Percentiles rank a stretch among this genome's conserved stretches.
Conservation (phyloP, 2,797 vertebrate genomes). For the Chaenodraco wilsoni region DNA sequence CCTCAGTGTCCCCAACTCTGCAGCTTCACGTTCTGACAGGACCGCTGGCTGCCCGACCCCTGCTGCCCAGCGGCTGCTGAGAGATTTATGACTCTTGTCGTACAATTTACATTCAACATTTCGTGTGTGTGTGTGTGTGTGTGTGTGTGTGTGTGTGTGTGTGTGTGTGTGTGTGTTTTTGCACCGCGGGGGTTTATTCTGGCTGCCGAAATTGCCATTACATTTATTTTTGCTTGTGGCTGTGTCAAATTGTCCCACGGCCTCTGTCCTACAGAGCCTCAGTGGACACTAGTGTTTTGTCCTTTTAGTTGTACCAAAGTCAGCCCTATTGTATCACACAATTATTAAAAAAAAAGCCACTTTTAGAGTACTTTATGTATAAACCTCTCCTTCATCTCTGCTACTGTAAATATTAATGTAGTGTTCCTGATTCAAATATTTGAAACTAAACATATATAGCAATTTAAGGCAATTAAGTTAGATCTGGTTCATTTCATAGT, state of each 20-base stretch:
- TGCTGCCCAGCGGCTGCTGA: conserved; percentile 55
- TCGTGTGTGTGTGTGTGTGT: conserved; percentile 52
- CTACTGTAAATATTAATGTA: too few species aligned
- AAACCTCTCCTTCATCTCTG: not conserved
- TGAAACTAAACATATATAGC: not conserved
- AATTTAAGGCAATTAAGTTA: not conserved
- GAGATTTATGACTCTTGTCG: conserved; percentile 71
- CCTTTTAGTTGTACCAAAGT: conserved; percentile 33
- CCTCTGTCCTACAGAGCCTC: conserved; percentile 54
- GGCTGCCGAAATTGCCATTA: conserved; percentile 43
- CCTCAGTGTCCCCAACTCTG: conserved; percentile 17
- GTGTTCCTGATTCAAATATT: too few species aligned
- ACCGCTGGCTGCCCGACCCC: conserved; percentile 52
- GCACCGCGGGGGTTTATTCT: conserved; percentile 35
- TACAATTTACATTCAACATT: conserved; percentile 67
- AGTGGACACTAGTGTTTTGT: conserved; percentile 35
- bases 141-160: conserved; percentile 16
- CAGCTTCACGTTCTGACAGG: conserved; percentile 60
- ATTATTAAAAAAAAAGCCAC: conserved; percentile 12
- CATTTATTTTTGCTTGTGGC: conserved; percentile 65
- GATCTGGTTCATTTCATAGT: not conserved
- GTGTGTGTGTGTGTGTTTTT: conserved; percentile 43
- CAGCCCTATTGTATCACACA: conserved; percentile 28
- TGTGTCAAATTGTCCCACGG: conserved; percentile 66
- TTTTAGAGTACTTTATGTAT: not conserved